Conservation (phyloP, 92 coral and sea anemone genomes). For the Porites lobata region DNA sequence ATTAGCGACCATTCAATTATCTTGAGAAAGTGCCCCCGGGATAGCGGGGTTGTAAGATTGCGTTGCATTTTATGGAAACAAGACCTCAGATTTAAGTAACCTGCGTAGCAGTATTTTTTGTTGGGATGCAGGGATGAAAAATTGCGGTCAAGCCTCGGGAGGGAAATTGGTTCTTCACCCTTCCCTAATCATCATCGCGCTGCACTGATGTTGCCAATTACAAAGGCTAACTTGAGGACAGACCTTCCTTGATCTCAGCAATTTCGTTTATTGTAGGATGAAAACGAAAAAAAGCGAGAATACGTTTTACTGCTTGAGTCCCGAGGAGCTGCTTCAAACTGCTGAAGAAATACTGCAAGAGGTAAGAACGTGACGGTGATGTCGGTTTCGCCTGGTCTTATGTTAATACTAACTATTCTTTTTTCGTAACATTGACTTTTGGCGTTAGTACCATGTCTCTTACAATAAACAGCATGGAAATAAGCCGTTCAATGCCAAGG, state of each 20-base stretch:
- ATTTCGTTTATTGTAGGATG: slow-evolving; percentile 1
- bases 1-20: too few species aligned
- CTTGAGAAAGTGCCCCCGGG: too few species aligned
- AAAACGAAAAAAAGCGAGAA: slow-evolving; percentile 22
- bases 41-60: too few species aligned
- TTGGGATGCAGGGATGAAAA: too few species aligned
- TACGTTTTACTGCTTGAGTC: slow-evolving; percentile 71
- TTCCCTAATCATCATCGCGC: too few species aligned
- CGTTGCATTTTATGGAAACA: too few species aligned
- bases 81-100: too few species aligned
- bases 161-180: too few species aligned
- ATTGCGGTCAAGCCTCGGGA: too few species aligned
- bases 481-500: neutral
- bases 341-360: slow-evolving; percentile 56
- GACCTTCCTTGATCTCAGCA: neutral
- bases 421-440: neutral
- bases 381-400: neutral
- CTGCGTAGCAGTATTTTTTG: too few species aligned
- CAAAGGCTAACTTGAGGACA: too few species aligned
- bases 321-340: slow-evolving; percentile 69
- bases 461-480: neutral
- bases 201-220: too few species aligned
- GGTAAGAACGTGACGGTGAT: slow-evolving; percentile 17
- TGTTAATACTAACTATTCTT: neutral
- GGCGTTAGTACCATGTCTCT: neutral